Evolutionary conservation across 2,113 vertebrate species (phyloP).

Genomic region (Tupaia chinensis): DNA sequence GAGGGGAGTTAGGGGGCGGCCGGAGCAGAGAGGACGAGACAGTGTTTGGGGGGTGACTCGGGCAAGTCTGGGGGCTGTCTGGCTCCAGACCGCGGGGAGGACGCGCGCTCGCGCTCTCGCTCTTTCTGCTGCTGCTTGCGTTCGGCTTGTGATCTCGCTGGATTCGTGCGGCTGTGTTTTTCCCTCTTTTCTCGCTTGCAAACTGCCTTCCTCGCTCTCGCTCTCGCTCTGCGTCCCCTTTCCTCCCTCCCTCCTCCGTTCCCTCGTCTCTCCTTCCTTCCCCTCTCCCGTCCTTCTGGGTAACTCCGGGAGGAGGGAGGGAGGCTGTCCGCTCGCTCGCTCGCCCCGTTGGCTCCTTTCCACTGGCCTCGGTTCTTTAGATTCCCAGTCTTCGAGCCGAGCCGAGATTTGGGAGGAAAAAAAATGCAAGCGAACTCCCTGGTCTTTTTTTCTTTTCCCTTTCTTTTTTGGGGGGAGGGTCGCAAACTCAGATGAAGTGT

Average conservation of each 20-base stretch:
- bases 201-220: conserved; percentile 66
- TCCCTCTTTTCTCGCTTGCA: conserved; percentile 67
- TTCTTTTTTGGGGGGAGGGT: not conserved
- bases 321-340: conserved; percentile 66
- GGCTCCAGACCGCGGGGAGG: conserved; percentile 71
- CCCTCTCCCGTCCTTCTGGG: conserved; percentile 61
- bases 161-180: conserved; percentile 76
- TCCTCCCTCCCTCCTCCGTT: conserved; percentile 32
- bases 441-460: no score
- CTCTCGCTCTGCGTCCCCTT: conserved; percentile 27
- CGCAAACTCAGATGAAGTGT: conserved; percentile 71
- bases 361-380: conserved; percentile 72
- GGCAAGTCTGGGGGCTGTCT: conserved; percentile 70
- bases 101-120: conserved; percentile 78
- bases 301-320: conserved; percentile 65
- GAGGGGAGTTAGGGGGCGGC: conserved; percentile 73
- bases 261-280: conserved; percentile 46
- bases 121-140: conserved; percentile 77
- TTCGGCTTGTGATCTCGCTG: conserved; percentile 77
- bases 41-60: conserved; percentile 67
- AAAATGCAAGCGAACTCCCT: conserved; percentile 75
- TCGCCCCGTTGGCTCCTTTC: conserved; percentile 71
- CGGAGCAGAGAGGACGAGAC: conserved; percentile 73
- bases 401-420: conserved; percentile 75
- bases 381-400: conserved; percentile 59